phyloP scores from a whole-genome alignment of 2,113 vertebrate species.

The Amphilophus citrinellus region DNA sequence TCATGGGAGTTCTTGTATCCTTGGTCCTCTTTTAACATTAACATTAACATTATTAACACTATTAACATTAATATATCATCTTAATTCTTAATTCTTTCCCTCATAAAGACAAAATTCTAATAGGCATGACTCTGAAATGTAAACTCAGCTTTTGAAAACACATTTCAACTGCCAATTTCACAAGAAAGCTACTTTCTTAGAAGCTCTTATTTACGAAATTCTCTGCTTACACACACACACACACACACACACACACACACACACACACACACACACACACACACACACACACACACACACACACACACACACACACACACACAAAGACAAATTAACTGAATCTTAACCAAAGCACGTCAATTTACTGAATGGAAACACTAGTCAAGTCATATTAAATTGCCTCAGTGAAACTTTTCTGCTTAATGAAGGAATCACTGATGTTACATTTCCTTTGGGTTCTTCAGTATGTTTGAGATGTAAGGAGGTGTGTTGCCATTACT shows the following conservation, averaged over 20 bases:
- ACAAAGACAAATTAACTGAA: background rate
- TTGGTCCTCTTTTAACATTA: background rate
- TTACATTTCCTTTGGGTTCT: background rate
- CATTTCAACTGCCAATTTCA: background rate
- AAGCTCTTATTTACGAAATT: background rate
- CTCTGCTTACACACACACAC: background rate
- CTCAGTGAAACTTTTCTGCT: no score
- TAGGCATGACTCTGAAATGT: background rate
- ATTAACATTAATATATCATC: background rate
- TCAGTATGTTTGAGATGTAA: slow-evolving; percentile 11
- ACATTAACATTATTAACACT: no score
- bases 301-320: background rate
- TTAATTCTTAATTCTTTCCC: background rate
- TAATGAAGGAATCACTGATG: no score
- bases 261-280: no score
- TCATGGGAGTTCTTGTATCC: background rate
- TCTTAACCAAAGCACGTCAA: background rate
- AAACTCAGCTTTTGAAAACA: background rate
- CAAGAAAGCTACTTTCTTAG: background rate
- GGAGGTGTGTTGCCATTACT: background rate
- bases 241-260: background rate
- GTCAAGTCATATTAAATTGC: no score
- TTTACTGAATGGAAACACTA: background rate
- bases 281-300: no score
- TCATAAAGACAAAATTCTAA: background rate